These are phyloP conservation scores for Petrocephalus zakoni DNA, from an alignment of 2,113 vertebrate species.

Conservation along the genomic window DNA sequence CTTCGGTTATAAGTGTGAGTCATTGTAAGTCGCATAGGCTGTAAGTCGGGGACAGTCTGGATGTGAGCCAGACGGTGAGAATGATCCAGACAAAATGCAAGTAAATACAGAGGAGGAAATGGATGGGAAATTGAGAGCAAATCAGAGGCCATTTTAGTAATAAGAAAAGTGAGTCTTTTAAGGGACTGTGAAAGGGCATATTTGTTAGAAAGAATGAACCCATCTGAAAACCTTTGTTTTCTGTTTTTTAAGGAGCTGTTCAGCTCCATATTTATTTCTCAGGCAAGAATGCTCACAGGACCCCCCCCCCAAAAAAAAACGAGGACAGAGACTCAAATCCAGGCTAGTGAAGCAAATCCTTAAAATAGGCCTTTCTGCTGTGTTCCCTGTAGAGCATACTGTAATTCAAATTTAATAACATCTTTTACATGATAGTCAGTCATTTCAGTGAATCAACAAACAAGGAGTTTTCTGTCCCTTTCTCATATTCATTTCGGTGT, in stretches of 20 bases:
- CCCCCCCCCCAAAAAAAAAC: background rate
- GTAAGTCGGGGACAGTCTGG: background rate
- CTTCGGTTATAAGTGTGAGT: background rate
- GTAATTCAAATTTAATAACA: background rate
- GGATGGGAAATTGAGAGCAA: background rate
- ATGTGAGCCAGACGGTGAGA: background rate
- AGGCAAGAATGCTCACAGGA: background rate
- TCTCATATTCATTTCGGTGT: background rate
- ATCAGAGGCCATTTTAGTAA: background rate
- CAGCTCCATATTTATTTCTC: background rate
- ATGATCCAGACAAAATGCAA: background rate
- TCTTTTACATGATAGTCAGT: background rate
- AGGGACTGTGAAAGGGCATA: background rate
- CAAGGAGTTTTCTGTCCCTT: background rate
- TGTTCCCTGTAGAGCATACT: background rate
- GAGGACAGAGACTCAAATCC: background rate
- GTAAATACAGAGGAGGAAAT: background rate
- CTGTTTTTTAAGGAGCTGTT: no score
- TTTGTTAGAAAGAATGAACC: background rate
- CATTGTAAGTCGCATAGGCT: background rate
- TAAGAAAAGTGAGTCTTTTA: background rate
- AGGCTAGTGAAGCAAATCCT: background rate
- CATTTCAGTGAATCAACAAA: background rate
- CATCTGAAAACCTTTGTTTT: no score
- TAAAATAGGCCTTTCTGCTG: background rate